Evolutionary conservation across 2,888 invertebrate species (phyloP).

Genomic region (Drosophila kokeensis): DNA sequence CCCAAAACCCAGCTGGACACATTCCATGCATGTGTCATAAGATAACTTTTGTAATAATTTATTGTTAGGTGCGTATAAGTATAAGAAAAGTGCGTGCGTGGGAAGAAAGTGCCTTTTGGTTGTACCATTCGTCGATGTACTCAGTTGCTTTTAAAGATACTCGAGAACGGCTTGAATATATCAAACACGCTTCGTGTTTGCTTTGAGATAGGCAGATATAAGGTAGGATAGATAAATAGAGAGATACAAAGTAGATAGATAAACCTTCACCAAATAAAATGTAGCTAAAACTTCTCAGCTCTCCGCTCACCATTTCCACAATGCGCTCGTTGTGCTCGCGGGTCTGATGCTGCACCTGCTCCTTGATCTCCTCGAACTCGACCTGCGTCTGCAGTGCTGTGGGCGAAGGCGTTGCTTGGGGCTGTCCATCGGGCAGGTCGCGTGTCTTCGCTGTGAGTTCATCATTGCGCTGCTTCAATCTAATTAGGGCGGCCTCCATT

Average conservation of each 20-base stretch:
- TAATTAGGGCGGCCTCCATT: conserved; percentile 84
- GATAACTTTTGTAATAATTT: conserved; percentile 4
- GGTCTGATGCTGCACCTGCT: conserved; percentile 81
- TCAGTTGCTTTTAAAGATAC: conserved; percentile 79
- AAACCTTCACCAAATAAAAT: conserved; percentile 17
- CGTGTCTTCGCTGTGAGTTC: conserved; percentile 80
- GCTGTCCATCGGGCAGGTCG: conserved; percentile 82
- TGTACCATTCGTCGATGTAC: conserved; percentile 36
- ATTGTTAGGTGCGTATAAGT: background rate
- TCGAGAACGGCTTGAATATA: conserved; percentile 82
- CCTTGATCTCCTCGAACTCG: conserved; percentile 79
- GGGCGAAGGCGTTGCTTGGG: conserved; percentile 60
- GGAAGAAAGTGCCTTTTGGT: conserved; percentile 34
- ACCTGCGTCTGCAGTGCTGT: conserved; percentile 64
- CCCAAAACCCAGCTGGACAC: conserved; percentile 32
- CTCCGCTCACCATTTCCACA: conserved; percentile 84
- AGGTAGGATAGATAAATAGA: conserved; percentile 30
- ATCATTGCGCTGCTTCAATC: conserved; percentile 84
- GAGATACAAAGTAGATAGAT: conserved; percentile 10
- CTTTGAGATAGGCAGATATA: conserved; percentile 53
- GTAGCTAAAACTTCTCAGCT: background rate
- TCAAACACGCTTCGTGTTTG: conserved; percentile 81
- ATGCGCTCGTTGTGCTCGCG: conserved; percentile 84
- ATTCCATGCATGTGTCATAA: conserved; percentile 52
- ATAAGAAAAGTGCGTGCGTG: conserved; percentile 4